Conservation (phyloP, 2,797 vertebrate species). For the Spinus olivaceus region DNA sequence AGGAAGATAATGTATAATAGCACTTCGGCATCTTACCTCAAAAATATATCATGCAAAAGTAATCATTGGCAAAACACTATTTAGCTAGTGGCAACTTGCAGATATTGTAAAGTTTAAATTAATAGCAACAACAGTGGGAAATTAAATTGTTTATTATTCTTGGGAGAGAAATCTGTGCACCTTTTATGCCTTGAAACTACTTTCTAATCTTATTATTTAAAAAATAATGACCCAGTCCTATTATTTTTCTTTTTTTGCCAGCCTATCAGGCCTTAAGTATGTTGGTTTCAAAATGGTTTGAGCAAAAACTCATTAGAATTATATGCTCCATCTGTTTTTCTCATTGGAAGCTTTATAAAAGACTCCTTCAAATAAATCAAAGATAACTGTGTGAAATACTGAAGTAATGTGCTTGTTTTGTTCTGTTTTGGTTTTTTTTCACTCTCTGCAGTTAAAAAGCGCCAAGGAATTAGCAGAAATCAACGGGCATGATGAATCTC, state of each 20-base stretch:
- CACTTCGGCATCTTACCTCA: neutral
- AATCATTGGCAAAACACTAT: conserved; percentile 59
- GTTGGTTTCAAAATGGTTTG: conserved; percentile 61
- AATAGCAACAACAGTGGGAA: conserved; percentile 68
- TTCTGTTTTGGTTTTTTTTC: conserved; percentile 54
- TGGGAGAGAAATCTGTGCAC: conserved; percentile 65
- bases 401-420: conserved; percentile 41
- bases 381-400: conserved; percentile 62
- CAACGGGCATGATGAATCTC: conserved; percentile 78
- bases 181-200: conserved; percentile 69
- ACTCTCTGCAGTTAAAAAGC: conserved; percentile 76
- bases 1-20: neutral
- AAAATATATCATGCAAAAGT: conserved; percentile 53
- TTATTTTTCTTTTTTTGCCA: conserved; percentile 37
- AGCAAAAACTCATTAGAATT: conserved; percentile 68
- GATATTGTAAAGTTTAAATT: conserved; percentile 71
- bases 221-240: conserved; percentile 69
- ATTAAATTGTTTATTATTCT: conserved; percentile 74
- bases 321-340: conserved; percentile 68
- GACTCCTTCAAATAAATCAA: conserved; percentile 63
- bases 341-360: conserved; percentile 67
- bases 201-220: conserved; percentile 77
- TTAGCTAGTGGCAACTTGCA: conserved; percentile 67
- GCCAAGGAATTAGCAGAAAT: conserved; percentile 80
- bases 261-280: conserved; percentile 63